phyloP scores from a whole-genome alignment of 2,113 vertebrate genomes.

The Caracal caracal region DNA sequence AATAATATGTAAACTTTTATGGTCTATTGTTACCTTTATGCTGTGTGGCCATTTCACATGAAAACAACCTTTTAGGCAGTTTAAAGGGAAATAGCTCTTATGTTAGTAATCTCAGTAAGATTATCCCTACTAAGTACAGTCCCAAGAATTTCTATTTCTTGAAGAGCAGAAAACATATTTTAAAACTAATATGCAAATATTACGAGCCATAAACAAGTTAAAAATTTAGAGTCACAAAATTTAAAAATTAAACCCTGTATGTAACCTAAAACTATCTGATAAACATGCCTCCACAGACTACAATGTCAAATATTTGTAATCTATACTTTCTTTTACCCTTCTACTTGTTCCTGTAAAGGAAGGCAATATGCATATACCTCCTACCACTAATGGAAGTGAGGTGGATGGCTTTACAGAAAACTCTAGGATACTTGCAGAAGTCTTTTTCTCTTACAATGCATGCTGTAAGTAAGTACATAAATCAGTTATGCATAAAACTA shows the following conservation, averaged over 20 bases:
- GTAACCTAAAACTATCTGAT: background rate
- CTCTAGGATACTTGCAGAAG: background rate
- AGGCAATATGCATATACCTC: background rate
- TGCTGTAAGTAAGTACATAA: background rate
- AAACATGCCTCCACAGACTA: background rate
- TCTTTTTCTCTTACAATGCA: constrained; percentile 27
- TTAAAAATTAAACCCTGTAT: background rate
- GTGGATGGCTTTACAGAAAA: constrained; percentile 27
- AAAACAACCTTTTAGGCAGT: constrained; percentile 38
- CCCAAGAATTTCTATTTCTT: constrained; percentile 39
- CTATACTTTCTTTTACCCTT: background rate
- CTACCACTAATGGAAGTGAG: background rate
- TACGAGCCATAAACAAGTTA: background rate
- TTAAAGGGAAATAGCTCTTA: background rate
- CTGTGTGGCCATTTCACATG: constrained; percentile 21
- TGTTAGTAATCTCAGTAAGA: background rate
- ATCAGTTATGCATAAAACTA: constrained; percentile 12
- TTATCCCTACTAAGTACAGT: background rate
- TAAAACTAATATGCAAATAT: constrained; percentile 40
- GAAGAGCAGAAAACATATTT: constrained; percentile 17
- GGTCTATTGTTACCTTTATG: constrained; percentile 36
- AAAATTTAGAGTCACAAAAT: constrained; percentile 39
- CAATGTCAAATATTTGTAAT: background rate
- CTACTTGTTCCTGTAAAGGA: background rate
- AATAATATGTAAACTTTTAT: constrained; percentile 12